A percentile compares a stretch with the other conserved stretches of the same genome.
phyloP scores from a whole-genome alignment of 1,140 invertebrate species.

The Drosophila erecta region DNA sequence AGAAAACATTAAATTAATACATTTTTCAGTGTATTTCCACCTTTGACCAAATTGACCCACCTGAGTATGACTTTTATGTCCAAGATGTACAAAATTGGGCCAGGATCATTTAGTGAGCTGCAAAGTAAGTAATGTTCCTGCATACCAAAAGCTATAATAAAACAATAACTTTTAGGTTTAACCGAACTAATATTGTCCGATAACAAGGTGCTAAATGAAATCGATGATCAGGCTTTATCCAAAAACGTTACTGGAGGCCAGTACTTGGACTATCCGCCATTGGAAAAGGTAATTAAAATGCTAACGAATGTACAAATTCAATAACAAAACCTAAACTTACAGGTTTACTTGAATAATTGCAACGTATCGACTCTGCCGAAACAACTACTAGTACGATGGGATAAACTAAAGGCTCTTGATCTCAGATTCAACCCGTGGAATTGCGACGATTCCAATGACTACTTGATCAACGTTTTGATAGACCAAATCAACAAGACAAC shows the following conservation, averaged over 20 bases:
- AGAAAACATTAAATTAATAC: neutral
- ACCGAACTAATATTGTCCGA: slow-evolving; percentile 78
- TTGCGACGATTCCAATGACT: slow-evolving; percentile 91
- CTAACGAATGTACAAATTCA: no score
- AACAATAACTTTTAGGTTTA: slow-evolving; percentile 44
- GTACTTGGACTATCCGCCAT: slow-evolving; percentile 61
- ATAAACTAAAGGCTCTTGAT: slow-evolving; percentile 87
- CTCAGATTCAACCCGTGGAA: slow-evolving; percentile 90
- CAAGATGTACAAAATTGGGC: slow-evolving; percentile 86
- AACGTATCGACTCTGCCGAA: slow-evolving; percentile 87
- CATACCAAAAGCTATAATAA: no score
- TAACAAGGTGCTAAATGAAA: slow-evolving; percentile 86
- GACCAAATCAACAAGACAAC: slow-evolving; percentile 81
- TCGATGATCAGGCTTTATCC: slow-evolving; percentile 86
- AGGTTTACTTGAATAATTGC: slow-evolving; percentile 89
- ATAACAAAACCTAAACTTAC: slow-evolving; percentile 38
- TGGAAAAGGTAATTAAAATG: slow-evolving; percentile 64
- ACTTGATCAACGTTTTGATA: slow-evolving; percentile 88
- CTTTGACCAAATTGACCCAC: slow-evolving; percentile 86
- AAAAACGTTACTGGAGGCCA: slow-evolving; percentile 63
- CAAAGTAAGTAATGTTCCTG: slow-evolving; percentile 54
- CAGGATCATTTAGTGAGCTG: slow-evolving; percentile 77
- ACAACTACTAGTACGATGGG: slow-evolving; percentile 88
- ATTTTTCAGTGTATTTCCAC: slow-evolving; percentile 87
- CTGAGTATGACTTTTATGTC: slow-evolving; percentile 88